phyloP scores from a whole-genome alignment of 2,888 invertebrate genomes.

The Dolomedes plantarius region DNA sequence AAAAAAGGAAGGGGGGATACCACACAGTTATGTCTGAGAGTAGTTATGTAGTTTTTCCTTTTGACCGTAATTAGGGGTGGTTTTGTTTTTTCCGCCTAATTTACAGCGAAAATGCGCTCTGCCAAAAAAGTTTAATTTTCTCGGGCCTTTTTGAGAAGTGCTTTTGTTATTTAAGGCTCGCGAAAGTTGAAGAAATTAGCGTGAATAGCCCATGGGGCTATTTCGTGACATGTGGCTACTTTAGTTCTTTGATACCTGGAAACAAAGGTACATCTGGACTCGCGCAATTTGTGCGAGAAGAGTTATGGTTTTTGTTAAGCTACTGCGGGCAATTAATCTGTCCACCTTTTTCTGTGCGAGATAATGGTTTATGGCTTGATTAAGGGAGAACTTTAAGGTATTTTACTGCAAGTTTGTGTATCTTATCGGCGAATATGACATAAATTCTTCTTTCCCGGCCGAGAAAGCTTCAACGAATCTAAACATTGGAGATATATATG shows the following conservation, averaged over 20 bases:
- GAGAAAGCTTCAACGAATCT: neutral
- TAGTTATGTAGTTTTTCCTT: constrained; percentile 23
- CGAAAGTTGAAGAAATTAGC: constrained; percentile 44
- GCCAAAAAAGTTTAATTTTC: constrained; percentile 67
- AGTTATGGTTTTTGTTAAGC: constrained; percentile 3
- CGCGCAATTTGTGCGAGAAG: neutral
- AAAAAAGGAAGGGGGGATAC: neutral
- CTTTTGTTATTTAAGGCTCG: constrained; percentile 36
- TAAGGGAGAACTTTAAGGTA: neutral
- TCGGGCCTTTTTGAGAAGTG: constrained; percentile 38
- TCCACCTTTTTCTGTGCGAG: neutral
- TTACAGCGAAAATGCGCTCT: constrained; percentile 30
- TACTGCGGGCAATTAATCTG: neutral
- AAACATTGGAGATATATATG: neutral
- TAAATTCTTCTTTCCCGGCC: neutral
- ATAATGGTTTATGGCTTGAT: neutral
- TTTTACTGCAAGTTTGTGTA: constrained; percentile 1
- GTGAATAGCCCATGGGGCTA: constrained; percentile 25
- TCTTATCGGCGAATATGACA: neutral
- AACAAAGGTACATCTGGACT: neutral
- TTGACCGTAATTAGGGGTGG: constrained; percentile 63
- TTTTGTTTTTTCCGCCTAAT: constrained; percentile 54
- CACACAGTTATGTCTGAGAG: neutral
- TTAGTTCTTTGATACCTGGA: neutral
- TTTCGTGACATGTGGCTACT: constrained; percentile 24